A percentile compares a stretch with the other conserved stretches of the same genome.
Conservation (phyloP, 2,113 vertebrate genomes). For the Aptenodytes patagonicus region DNA sequence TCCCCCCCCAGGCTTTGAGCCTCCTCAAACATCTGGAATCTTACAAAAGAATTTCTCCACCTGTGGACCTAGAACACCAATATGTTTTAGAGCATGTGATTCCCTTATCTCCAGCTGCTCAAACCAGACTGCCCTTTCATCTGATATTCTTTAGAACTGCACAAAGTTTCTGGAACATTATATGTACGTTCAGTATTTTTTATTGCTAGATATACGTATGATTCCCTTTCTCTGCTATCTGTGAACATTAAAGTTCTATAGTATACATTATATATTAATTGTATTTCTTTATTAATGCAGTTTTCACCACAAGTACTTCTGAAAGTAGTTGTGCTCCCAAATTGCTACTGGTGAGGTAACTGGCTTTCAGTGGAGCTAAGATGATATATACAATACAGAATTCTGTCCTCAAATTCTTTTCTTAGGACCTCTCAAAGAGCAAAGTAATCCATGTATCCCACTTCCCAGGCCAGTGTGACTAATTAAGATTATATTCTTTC, state of each 20-base stretch:
- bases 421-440: neutral
- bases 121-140: constrained; percentile 90
- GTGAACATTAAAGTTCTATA: neutral
- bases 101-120: constrained; percentile 76
- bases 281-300: neutral
- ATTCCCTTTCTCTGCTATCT: neutral
- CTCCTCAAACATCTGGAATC: constrained; percentile 91
- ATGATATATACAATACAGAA: neutral
- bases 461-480: neutral
- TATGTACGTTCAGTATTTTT: constrained; percentile 77
- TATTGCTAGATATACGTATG: neutral
- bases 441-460: neutral
- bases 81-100: constrained; percentile 83
- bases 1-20: constrained; percentile 78
- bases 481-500: neutral
- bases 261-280: neutral
- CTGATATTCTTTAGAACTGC: constrained; percentile 86
- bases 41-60: constrained; percentile 83
- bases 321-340: neutral
- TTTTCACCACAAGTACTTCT: neutral
- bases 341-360: neutral
- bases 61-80: constrained; percentile 84
- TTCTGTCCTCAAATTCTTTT: neutral
- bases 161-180: constrained; percentile 89
- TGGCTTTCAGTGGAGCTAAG: neutral